A percentile compares a stretch with the other conserved stretches of the same genome.
These are phyloP conservation scores for Magallana ariakensis DNA, from an alignment of 1,140 invertebrate genomes.

Conservation along the genomic window DNA sequence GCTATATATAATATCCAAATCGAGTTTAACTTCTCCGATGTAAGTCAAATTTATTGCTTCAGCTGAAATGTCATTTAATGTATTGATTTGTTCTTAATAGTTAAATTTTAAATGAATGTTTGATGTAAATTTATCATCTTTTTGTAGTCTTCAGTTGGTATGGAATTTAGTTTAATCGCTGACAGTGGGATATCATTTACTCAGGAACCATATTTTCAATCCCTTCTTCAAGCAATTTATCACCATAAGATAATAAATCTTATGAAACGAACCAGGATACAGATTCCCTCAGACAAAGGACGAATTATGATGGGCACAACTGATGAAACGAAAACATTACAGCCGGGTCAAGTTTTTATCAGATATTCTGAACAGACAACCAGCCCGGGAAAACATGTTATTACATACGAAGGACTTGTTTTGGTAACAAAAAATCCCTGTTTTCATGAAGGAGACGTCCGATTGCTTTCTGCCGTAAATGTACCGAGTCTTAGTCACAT, in stretches of 20 bases:
- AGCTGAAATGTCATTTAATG: no score
- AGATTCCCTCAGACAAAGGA: conserved; percentile 6
- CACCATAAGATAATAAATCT: conserved; percentile 28
- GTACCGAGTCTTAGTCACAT: conserved; percentile 38
- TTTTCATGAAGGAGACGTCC: conserved; percentile 48
- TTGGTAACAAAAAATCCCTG: conserved; percentile 53
- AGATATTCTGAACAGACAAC: neutral
- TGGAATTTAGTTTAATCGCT: conserved; percentile 2
- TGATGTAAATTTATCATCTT: no score
- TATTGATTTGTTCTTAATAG: no score
- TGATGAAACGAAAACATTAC: conserved; percentile 40
- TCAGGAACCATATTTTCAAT: conserved; percentile 42
- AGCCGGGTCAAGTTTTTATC: conserved; percentile 44
- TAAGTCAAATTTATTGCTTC: no score
- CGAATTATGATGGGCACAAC: conserved; percentile 42
- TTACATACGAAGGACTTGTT: neutral
- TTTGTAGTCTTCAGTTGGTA: neutral
- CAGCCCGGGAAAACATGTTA: neutral
- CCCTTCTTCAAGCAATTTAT: conserved; percentile 40
- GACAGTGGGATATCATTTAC: conserved; percentile 23
- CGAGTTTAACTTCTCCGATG: no score
- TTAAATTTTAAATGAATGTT: no score
- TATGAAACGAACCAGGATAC: no score
- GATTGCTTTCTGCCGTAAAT: conserved; percentile 40
- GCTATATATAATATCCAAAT: no score